Percentiles rank a stretch among this genome's conserved stretches.
Evolutionary conservation across 2,888 invertebrate genomes (phyloP).

Genomic region (Litoditis marina): DNA sequence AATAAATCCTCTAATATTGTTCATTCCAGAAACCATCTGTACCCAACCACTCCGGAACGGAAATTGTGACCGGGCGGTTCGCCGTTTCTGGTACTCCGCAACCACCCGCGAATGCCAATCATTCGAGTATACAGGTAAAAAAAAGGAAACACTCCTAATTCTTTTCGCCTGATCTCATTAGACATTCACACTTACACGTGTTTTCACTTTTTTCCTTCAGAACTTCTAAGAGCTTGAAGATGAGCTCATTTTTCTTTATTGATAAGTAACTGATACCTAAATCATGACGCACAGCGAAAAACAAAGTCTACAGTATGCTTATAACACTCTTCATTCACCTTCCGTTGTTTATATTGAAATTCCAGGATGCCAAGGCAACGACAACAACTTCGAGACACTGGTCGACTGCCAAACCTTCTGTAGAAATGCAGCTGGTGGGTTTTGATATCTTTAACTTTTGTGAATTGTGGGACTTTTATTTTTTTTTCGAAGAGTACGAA

Average conservation of each 20-base stretch:
- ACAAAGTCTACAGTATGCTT: too few species aligned
- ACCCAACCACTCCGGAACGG: slow-evolving; percentile 51
- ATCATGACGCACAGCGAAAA: too few species aligned
- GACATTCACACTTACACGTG: too few species aligned
- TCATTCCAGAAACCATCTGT: slow-evolving; percentile 54
- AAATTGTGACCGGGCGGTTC: slow-evolving; percentile 47
- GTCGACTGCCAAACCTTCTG: slow-evolving; percentile 53
- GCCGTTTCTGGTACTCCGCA: slow-evolving; percentile 50
- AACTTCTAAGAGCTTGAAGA: too few species aligned
- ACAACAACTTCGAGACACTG: slow-evolving; percentile 53
- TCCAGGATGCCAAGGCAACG: slow-evolving; percentile 52
- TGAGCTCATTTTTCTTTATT: too few species aligned
- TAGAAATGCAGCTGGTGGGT: slow-evolving; percentile 47
- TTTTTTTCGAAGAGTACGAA: background rate
- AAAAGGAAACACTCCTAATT: background rate
- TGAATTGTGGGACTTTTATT: too few species aligned
- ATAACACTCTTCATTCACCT: too few species aligned
- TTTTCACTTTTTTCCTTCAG: too few species aligned
- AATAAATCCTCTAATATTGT: too few species aligned
- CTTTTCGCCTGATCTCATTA: background rate
- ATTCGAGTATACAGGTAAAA: slow-evolving; percentile 44
- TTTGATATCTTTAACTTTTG: too few species aligned
- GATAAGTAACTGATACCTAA: too few species aligned
- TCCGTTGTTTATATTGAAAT: too few species aligned
- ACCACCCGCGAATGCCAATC: slow-evolving; percentile 50